Base-by-base conservation (phyloP, 2,113 vertebrate species). In the Pelvicachromis taeniatus region DNA sequence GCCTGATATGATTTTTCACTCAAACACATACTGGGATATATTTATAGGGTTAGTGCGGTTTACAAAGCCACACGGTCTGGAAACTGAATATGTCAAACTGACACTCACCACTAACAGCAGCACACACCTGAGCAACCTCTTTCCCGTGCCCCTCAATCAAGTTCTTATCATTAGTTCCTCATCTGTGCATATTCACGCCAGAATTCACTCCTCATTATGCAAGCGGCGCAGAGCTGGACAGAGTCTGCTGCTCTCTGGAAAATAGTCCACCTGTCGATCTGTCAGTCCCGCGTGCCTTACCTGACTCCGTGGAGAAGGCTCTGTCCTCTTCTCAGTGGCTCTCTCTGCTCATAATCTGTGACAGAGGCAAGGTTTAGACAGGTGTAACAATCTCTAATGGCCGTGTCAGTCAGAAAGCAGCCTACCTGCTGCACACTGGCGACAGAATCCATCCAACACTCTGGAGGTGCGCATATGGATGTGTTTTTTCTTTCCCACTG, bases 381-480 rank as follows among this genome's bases (percentile, higher is more conserved):
- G 91, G 91, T 87, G 89, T 87, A 93, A 87, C 90, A 78, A 93
- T 87, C 89, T 90, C 85, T 94, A 95, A 95, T 95, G 92, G 91
- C 56, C 70, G 63, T 95, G 94, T 91, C 95, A 94, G 86, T 94
- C 94, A 94, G 91, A 78, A 59, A 70, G 48, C 73, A 40, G 77
- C 55, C 82, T 33, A 45, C 16, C 56, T 5, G 80, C 80, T 77
- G 35, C 59, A 80, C 78, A 21, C 26, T 45, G 31, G 82, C 14
- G 19, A 56, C 56, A 29, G 55, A 13, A 84, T 73, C 82, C 61
- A 16, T 21, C 85, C 81, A 79, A 33, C 21, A 10, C 78, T 81
- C 85, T 87, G 84, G 86, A 80, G 23, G 7, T 7, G n/a, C 52
- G 2, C 4, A 0, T 70, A 63, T 38, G 21, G 33, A 35, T 61